phyloP scores from a whole-genome alignment of 2,797 vertebrate genomes.

The Xenentodon cancila region DNA sequence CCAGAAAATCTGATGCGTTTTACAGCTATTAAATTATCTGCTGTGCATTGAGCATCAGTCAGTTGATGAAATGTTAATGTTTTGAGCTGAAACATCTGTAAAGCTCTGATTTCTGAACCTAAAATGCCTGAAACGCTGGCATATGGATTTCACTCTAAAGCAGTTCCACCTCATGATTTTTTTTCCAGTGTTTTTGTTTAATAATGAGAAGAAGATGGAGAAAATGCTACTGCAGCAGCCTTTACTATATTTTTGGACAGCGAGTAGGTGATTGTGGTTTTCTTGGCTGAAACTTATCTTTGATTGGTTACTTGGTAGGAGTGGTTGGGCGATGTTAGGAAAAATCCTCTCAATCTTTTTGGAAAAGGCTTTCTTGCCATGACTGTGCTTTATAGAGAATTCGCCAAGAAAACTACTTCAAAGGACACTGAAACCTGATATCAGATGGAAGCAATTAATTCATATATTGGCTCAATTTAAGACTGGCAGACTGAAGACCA shows the following conservation, averaged over 20 bases:
- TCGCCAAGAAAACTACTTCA: conserved; percentile 7
- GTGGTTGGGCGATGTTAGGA: conserved; percentile 14
- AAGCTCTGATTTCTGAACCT: too few species aligned
- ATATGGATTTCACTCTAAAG: conserved; percentile 9
- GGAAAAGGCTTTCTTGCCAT: conserved; percentile 16
- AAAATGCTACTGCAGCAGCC: neutral
- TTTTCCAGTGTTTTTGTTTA: conserved; percentile 11
- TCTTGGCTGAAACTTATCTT: conserved; percentile 6
- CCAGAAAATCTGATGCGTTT: too few species aligned
- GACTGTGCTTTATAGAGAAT: conserved; percentile 23
- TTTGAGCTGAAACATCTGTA: too few species aligned
- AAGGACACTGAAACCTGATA: conserved; percentile 39
- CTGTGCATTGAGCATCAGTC: too few species aligned
- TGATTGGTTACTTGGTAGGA: conserved; percentile 16
- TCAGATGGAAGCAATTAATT: too few species aligned
- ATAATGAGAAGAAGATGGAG: conserved; percentile 41
- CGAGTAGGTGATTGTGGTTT: conserved; percentile 9
- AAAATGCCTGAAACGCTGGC: neutral
- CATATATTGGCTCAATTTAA: too few species aligned
- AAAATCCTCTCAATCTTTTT: conserved; percentile 27
- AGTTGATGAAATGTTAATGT: neutral
- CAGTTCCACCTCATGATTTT: neutral
- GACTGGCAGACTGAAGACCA: too few species aligned
- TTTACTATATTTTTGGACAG: too few species aligned
- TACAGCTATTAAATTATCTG: too few species aligned